Conservation (phyloP, 2,113 vertebrate genomes). For the Pseudorasbora parva region DNA sequence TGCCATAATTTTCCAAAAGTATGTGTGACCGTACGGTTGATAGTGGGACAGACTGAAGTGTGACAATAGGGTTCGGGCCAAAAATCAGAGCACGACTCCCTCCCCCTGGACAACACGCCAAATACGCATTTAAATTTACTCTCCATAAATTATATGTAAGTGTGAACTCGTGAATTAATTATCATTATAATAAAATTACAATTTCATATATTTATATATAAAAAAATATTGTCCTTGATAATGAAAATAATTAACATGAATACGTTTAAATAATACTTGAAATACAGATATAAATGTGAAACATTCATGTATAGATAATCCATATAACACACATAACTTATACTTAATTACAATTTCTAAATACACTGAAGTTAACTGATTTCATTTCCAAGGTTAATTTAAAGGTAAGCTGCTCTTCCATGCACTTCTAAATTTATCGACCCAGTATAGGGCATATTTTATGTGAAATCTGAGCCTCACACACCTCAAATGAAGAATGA, state of each 20-base stretch:
- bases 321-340: neutral
- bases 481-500: slow-evolving; percentile 14
- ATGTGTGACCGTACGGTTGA: too few relatives aligned
- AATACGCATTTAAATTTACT: too few relatives aligned
- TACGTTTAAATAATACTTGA: neutral
- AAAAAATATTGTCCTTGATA: neutral
- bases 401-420: neutral
- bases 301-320: neutral
- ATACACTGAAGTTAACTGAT: neutral
- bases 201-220: too few relatives aligned
- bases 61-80: too few relatives aligned
- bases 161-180: too few relatives aligned
- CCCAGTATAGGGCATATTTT: neutral
- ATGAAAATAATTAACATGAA: neutral
- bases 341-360: neutral
- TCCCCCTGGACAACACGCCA: too few relatives aligned
- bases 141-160: too few relatives aligned
- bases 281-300: neutral
- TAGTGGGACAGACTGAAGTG: too few relatives aligned
- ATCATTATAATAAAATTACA: too few relatives aligned
- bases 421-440: neutral
- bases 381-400: neutral
- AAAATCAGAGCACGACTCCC: too few relatives aligned
- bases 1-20: too few relatives aligned
- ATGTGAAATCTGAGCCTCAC: neutral